Percentiles rank a stretch among this genome's conserved stretches.
These are phyloP conservation scores for Helicoverpa assulta DNA, from an alignment of 2,888 invertebrate species.

Conservation along the genomic window DNA sequence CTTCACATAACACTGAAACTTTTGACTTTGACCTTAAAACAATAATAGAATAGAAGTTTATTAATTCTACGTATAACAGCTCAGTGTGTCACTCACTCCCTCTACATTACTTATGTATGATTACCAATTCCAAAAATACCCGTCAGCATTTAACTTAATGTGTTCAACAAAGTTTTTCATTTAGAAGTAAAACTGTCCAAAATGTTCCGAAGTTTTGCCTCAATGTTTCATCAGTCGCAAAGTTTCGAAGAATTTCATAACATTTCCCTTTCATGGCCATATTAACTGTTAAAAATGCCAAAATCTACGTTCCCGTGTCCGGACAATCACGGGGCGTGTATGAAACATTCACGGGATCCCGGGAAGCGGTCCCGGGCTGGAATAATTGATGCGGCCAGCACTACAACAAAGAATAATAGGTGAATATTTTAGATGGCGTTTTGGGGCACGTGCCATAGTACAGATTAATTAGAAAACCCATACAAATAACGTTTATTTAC, in stretches of 20 bases:
- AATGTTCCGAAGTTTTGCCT: too few species aligned
- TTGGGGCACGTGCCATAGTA: slow-evolving; percentile 24
- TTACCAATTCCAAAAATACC: too few species aligned
- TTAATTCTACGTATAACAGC: too few species aligned
- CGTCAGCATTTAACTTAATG: too few species aligned
- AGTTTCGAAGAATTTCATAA: slow-evolving; percentile 34
- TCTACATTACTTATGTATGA: too few species aligned
- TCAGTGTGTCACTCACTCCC: too few species aligned
- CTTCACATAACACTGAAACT: too few species aligned
- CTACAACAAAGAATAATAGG: slow-evolving; percentile 62
- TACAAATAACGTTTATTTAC: background rate
- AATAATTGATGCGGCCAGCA: slow-evolving; percentile 63
- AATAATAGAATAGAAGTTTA: too few species aligned
- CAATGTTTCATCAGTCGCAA: background rate
- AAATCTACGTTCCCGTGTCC: slow-evolving; percentile 34
- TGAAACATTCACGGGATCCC: slow-evolving; percentile 63
- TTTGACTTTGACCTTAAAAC: too few species aligned
- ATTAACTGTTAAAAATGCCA: slow-evolving; percentile 55
- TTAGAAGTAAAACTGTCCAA: background rate
- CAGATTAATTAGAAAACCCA: slow-evolving; percentile 6
- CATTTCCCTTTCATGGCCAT: slow-evolving; percentile 31
- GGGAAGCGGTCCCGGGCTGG: slow-evolving; percentile 48
- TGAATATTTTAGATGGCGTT: slow-evolving; percentile 58
- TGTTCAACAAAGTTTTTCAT: background rate
- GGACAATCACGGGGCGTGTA: slow-evolving; percentile 55